Conservation (phyloP, 2,797 vertebrate species). For the Paramormyrops hopkinsi region DNA sequence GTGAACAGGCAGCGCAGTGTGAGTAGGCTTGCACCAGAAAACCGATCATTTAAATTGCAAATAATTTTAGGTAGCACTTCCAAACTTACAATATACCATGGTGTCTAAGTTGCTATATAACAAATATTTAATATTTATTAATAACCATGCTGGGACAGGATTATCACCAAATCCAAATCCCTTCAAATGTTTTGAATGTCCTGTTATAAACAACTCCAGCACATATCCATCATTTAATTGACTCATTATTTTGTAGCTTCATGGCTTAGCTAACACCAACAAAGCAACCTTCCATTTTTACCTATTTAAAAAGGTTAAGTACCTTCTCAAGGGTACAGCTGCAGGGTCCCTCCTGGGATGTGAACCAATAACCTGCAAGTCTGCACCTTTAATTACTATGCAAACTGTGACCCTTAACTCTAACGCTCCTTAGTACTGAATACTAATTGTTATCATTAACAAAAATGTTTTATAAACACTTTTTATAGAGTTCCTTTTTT, state of each 20-base stretch:
- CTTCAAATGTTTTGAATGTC: background rate
- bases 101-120: background rate
- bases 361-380: background rate
- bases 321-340: conserved; percentile 7
- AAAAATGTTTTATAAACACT: background rate
- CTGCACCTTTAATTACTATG: conserved; percentile 6
- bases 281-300: background rate
- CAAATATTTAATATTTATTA: background rate
- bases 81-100: background rate
- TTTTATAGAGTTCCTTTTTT: background rate
- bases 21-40: background rate
- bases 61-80: background rate
- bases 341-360: background rate
- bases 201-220: background rate
- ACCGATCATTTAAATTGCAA: background rate
- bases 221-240: background rate
- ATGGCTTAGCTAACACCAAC: background rate
- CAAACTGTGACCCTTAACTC: conserved; percentile 1
- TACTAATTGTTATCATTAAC: conserved; percentile 3
- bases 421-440: background rate
- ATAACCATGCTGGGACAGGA: background rate
- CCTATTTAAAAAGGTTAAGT: conserved; percentile 9
- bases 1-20: background rate
- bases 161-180: background rate
- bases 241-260: background rate